phyloP scores from a whole-genome alignment of 2,797 vertebrate genomes.

The Pteronotus mesoamericanus region DNA sequence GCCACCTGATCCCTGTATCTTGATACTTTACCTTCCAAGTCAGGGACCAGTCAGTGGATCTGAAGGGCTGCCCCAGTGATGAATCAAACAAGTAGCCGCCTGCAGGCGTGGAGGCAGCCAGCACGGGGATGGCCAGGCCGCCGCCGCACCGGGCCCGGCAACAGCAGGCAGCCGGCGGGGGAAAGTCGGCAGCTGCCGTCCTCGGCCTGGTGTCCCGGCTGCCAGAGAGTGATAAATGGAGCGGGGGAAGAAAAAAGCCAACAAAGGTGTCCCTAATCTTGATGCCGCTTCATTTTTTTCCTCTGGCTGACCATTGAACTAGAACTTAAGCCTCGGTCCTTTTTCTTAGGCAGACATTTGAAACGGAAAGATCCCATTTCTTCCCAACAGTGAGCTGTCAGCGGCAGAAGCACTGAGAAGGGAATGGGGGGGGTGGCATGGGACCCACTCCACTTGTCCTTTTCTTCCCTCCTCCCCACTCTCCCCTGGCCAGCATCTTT shows the following conservation, averaged over 20 bases:
- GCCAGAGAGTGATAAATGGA: conserved; percentile 69
- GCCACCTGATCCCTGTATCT: conserved; percentile 48
- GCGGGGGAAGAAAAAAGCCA: conserved; percentile 31
- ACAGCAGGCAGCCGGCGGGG: conserved; percentile 72
- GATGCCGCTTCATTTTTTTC: conserved; percentile 57
- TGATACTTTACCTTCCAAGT: conserved; percentile 28
- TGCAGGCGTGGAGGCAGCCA: conserved; percentile 18
- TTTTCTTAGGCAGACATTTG: conserved; percentile 70
- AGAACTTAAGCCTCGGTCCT: conserved; percentile 59
- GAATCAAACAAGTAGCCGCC: conserved; percentile 13
- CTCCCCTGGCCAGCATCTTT: not conserved
- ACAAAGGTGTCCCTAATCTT: conserved; percentile 70
- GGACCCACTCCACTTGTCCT: not conserved
- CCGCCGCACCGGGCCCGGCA: conserved; percentile 54
- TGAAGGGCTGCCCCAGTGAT: not conserved
- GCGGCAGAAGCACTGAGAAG: not conserved
- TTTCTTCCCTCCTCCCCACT: not conserved
- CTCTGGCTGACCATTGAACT: conserved; percentile 40
- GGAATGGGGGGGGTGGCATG: not conserved
- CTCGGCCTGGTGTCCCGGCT: conserved; percentile 48
- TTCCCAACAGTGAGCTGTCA: conserved; percentile 51
- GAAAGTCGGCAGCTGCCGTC: conserved; percentile 73
- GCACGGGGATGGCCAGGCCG: not conserved
- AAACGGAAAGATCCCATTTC: conserved; percentile 70
- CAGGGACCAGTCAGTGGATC: not conserved